Evolutionary conservation across 2,888 invertebrate species (phyloP).

Genomic region (Disparrhopalites patrizii): DNA sequence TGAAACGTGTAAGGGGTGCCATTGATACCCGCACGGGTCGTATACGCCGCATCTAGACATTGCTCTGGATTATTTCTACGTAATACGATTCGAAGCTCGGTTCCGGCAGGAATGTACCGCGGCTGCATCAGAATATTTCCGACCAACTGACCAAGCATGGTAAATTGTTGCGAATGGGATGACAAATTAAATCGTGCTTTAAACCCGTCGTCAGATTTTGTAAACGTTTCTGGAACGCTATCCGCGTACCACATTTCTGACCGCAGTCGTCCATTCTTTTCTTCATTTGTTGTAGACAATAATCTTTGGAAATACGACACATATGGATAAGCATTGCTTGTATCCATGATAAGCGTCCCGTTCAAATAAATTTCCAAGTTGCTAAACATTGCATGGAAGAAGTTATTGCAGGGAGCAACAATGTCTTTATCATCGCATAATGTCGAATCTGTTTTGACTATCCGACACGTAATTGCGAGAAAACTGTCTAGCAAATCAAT

Average conservation of each 20-base stretch:
- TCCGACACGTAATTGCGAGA: neutral
- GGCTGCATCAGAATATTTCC: neutral
- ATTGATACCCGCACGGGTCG: neutral
- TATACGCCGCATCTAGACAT: neutral
- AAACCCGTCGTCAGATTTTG: neutral
- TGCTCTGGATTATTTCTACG: neutral
- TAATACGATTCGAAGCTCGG: neutral
- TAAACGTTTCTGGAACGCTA: neutral
- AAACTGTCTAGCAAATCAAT: neutral
- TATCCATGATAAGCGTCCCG: neutral
- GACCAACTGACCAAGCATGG: neutral
- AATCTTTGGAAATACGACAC: neutral
- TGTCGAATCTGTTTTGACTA: neutral
- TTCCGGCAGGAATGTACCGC: neutral
- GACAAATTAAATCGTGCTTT: neutral
- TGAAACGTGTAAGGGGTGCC: neutral
- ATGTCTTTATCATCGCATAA: neutral
- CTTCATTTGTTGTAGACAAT: neutral
- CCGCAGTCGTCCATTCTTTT: neutral
- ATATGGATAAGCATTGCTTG: neutral
- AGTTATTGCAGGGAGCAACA: neutral
- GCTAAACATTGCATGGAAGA: neutral
- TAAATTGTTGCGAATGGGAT: neutral
- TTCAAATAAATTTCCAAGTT: neutral
- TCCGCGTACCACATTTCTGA: conserved; percentile 5